Conservation (phyloP, 2,888 invertebrate species). For the Agrenia bidenticulata region DNA sequence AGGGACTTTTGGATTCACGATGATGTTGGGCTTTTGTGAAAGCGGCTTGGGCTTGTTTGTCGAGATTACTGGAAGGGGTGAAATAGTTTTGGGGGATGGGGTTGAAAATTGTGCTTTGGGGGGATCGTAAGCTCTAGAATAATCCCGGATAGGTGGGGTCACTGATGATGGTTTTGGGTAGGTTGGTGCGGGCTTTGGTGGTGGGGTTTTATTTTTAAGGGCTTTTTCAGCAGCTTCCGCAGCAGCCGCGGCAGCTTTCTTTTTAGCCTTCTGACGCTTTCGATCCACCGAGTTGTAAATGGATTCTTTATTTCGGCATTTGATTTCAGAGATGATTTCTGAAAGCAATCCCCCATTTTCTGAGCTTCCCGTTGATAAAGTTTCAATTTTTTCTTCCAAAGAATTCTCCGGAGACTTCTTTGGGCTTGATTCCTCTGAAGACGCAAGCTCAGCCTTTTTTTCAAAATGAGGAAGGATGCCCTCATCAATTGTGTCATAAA, state of each 20-base stretch:
- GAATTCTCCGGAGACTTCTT: conserved; percentile 11
- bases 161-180: no score
- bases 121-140: conserved; percentile 20
- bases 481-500: conserved; percentile 51
- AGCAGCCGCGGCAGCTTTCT: conserved; percentile 31
- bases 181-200: neutral
- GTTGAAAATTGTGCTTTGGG: conserved; percentile 17
- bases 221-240: conserved; percentile 16
- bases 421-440: conserved; percentile 31
- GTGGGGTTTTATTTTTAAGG: neutral
- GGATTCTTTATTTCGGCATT: conserved; percentile 80
- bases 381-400: conserved; percentile 47
- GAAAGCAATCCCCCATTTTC: conserved; percentile 76
- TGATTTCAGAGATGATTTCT: conserved; percentile 85
- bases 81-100: conserved; percentile 19
- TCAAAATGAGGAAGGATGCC: conserved; percentile 9
- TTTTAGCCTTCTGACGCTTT: conserved; percentile 42
- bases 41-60: neutral
- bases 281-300: conserved; percentile 63
- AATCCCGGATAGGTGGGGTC: conserved; percentile 10
- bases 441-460: conserved; percentile 17
- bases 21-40: conserved; percentile 27
- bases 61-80: neutral
- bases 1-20: conserved; percentile 30
- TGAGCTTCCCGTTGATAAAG: conserved; percentile 59